Evolutionary conservation across 2,888 invertebrate genomes (phyloP).

Genomic region (Drosophila kambysellisi): DNA sequence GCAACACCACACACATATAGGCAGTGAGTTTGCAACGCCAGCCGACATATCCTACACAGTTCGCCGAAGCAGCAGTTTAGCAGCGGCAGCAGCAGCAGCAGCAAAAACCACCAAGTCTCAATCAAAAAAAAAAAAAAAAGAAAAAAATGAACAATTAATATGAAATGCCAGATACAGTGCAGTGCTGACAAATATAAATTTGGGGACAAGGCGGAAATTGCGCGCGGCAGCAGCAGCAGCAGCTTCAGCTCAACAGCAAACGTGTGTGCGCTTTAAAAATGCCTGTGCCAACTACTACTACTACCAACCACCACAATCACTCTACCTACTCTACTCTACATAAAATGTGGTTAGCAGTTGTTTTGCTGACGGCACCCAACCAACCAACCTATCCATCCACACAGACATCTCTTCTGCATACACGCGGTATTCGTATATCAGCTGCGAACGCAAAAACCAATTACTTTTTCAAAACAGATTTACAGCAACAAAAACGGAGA

Average conservation of each 20-base stretch:
- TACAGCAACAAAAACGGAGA: constrained; percentile 57
- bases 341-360: constrained; percentile 72
- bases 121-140: constrained; percentile 42
- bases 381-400: constrained; percentile 63
- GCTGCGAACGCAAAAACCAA: constrained; percentile 76
- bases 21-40: constrained; percentile 60
- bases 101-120: constrained; percentile 78
- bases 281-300: constrained; percentile 32
- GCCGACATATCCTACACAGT: constrained; percentile 62
- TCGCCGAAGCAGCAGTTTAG: constrained; percentile 70
- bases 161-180: constrained; percentile 54
- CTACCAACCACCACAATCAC: constrained; percentile 53
- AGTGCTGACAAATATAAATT: constrained; percentile 54
- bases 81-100: constrained; percentile 73
- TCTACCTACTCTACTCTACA: constrained; percentile 66
- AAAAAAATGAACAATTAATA: constrained; percentile 6
- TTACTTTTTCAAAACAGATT: constrained; percentile 74
- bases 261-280: constrained; percentile 46
- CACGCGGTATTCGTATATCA: constrained; percentile 79
- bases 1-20: constrained; percentile 42
- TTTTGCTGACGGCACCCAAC: constrained; percentile 62
- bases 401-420: constrained; percentile 58
- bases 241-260: constrained; percentile 75
- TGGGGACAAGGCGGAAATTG: constrained; percentile 79
- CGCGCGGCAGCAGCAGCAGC: constrained; percentile 73